A percentile compares a stretch with the other conserved stretches of the same genome.
Conservation (phyloP, 2,888 invertebrate genomes). For the Agrilus cyanescens region DNA sequence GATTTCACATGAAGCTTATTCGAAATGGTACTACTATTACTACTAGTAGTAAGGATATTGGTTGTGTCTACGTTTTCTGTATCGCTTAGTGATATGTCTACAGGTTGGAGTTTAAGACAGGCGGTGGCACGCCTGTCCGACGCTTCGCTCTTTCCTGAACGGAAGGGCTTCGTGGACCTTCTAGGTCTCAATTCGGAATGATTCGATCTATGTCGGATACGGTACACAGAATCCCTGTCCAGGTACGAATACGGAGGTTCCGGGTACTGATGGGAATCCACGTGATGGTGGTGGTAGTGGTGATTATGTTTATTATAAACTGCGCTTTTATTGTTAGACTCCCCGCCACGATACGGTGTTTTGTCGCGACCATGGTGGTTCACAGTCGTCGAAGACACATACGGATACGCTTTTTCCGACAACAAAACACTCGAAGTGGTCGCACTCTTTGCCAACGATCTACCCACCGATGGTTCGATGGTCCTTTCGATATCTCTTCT, state of each 20-base stretch:
- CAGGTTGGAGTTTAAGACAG: conserved; percentile 39
- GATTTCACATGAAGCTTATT: conserved; percentile 3
- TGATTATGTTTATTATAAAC: conserved; percentile 8
- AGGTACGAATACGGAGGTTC: conserved; percentile 31
- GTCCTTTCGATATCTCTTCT: conserved; percentile 55
- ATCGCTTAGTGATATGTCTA: conserved; percentile 30
- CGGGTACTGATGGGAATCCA: conserved; percentile 15
- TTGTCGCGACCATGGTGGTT: conserved; percentile 47
- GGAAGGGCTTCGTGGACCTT: conserved; percentile 38
- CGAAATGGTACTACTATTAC: background rate
- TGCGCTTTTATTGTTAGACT: conserved; percentile 9
- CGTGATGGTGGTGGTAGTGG: conserved; percentile 10
- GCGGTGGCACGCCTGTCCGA: conserved; percentile 34
- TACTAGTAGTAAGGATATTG: background rate
- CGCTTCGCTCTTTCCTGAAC: conserved; percentile 53
- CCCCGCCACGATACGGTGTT: conserved; percentile 42
- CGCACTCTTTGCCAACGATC: conserved; percentile 52
- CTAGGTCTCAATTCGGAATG: conserved; percentile 32
- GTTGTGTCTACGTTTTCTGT: conserved; percentile 32
- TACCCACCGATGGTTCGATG: conserved; percentile 46
- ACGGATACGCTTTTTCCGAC: conserved; percentile 55
- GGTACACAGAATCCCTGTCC: conserved; percentile 28
- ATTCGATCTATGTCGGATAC: conserved; percentile 30
- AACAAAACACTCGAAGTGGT: conserved; percentile 54
- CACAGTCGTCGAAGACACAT: conserved; percentile 31